Percentiles rank a stretch among this genome's conserved stretches.
These are phyloP conservation scores for Erpornis zantholeuca DNA, from an alignment of 2,113 vertebrate genomes.

Conservation along the genomic window DNA sequence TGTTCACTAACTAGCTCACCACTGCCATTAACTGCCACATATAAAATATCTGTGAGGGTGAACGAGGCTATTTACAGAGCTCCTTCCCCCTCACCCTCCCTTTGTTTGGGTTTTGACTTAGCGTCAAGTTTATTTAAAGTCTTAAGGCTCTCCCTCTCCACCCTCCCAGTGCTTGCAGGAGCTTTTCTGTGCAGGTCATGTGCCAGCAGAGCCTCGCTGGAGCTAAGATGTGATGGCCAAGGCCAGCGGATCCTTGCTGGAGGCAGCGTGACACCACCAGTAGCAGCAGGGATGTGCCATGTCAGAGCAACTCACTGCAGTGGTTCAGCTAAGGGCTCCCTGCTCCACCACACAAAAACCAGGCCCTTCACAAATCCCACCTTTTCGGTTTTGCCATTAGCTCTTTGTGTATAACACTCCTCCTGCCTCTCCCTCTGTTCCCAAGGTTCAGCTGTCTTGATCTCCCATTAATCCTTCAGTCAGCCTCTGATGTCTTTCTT, in stretches of 20 bases:
- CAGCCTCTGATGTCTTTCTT: background rate
- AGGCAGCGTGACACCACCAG: fast-evolving
- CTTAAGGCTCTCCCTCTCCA: background rate
- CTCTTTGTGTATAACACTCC: background rate
- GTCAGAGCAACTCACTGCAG: background rate
- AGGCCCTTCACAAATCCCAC: background rate
- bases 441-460: background rate
- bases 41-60: background rate
- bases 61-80: background rate
- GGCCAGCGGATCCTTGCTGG: fast-evolving
- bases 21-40: background rate
- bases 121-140: background rate
- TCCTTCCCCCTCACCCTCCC: background rate
- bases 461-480: background rate
- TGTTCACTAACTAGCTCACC: background rate
- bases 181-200: background rate
- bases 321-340: background rate
- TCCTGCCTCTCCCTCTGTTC: background rate
- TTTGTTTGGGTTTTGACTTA: slow-evolving; percentile 45
- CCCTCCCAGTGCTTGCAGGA: background rate
- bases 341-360: background rate
- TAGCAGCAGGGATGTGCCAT: fast-evolving
- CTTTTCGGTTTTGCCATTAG: background rate
- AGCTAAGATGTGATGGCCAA: fast-evolving
- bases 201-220: background rate